phyloP scores from a whole-genome alignment of 2,113 vertebrate species.

The Lepidiolamprologus cunningtoni region DNA sequence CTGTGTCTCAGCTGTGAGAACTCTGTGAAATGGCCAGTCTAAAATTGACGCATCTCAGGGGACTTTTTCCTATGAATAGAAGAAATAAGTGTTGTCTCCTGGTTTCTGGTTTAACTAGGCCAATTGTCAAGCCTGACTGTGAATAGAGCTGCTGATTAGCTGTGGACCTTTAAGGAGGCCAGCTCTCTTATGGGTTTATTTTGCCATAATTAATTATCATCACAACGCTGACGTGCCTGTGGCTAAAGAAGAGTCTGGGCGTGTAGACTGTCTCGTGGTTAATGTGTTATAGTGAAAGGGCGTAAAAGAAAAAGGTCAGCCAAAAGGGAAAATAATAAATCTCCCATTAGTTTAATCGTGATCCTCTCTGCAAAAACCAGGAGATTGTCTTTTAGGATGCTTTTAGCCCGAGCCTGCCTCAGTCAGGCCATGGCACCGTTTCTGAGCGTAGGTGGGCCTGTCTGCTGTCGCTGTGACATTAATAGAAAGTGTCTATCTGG shows the following conservation, averaged over 20 bases:
- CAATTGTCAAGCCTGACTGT: slow-evolving; percentile 39
- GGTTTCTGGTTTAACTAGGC: slow-evolving; percentile 55
- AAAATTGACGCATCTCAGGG: slow-evolving; percentile 6
- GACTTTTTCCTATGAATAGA: slow-evolving; percentile 12
- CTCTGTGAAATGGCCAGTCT: background rate
- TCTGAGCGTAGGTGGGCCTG: background rate
- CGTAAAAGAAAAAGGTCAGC: background rate
- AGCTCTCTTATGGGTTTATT: slow-evolving; percentile 49
- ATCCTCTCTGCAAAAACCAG: background rate
- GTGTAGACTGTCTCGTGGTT: slow-evolving; percentile 2
- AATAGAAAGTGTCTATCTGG: slow-evolving; percentile 29
- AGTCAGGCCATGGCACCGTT: background rate
- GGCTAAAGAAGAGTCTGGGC: background rate
- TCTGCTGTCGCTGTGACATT: slow-evolving; percentile 8
- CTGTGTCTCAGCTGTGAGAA: background rate
- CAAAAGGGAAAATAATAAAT: slow-evolving; percentile 8
- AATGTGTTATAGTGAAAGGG: background rate
- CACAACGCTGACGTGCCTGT: slow-evolving; percentile 24
- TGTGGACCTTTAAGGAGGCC: slow-evolving; percentile 54
- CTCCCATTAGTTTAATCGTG: slow-evolving; percentile 16
- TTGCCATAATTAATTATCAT: slow-evolving; percentile 62
- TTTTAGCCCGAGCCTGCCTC: background rate
- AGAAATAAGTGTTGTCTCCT: slow-evolving; percentile 28
- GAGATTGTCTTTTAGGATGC: background rate
- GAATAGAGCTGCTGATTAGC: slow-evolving; percentile 53